phyloP scores from a whole-genome alignment of 2,113 vertebrate species.

The Empidonax traillii region DNA sequence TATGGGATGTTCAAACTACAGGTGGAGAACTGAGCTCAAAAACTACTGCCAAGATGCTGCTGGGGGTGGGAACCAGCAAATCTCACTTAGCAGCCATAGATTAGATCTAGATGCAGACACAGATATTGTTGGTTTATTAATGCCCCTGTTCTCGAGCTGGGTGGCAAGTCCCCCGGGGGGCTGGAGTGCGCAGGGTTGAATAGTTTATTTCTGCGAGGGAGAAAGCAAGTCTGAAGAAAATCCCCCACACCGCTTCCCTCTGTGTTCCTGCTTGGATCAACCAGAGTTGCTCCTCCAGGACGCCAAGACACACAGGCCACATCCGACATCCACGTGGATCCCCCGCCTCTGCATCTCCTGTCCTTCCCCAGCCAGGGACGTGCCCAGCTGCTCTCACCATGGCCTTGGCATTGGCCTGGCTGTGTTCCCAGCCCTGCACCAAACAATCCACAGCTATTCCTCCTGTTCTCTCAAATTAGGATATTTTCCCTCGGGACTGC shows the following conservation, averaged over 20 bases:
- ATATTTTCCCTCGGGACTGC: neutral
- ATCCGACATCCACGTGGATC: fast-evolving
- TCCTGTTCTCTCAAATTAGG: neutral
- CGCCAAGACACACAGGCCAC: neutral
- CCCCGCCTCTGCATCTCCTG: fast-evolving
- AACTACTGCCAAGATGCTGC: neutral
- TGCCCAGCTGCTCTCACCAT: neutral
- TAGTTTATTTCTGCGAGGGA: conserved; percentile 4
- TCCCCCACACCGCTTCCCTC: neutral
- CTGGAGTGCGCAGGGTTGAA: conserved; percentile 34
- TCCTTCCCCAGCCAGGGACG: fast-evolving
- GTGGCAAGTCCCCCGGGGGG: conserved; percentile 43
- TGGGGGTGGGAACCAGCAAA: conserved; percentile 5
- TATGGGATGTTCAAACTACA: neutral
- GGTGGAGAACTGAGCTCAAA: conserved; percentile 19
- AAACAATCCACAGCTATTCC: neutral
- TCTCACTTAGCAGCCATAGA: neutral
- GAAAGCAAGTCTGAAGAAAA: neutral
- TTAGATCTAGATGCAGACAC: conserved; percentile 54
- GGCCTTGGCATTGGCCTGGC: neutral
- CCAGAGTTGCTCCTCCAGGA: neutral
- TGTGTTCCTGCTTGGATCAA: neutral
- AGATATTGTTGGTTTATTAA: conserved; percentile 56
- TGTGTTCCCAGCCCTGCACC: neutral
- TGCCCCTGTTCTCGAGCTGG: conserved; percentile 4